A percentile compares a stretch with the other conserved stretches of the same genome.
Conservation (phyloP, 2,797 vertebrate genomes). For the Esox masquinongy region DNA sequence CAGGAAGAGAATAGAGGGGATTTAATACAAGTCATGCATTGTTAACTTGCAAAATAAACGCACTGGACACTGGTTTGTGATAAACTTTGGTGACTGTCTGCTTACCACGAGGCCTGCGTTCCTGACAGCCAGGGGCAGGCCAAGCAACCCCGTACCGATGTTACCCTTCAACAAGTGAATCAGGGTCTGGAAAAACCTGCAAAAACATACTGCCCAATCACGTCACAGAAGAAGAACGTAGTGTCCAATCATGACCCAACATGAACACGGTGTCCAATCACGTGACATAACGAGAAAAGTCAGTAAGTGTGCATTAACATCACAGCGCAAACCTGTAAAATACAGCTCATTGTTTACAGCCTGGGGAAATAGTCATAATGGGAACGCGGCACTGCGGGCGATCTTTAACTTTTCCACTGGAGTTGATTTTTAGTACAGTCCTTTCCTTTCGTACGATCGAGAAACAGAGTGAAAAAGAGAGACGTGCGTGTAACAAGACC, state of each 20-base stretch:
- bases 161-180: slow-evolving; percentile 96
- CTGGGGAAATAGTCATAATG: neutral
- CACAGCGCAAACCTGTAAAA: neutral
- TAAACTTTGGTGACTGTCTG: neutral
- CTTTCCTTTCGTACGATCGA: neutral
- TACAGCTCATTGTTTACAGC: neutral
- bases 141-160: slow-evolving; percentile 92
- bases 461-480: neutral
- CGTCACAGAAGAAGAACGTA: no score
- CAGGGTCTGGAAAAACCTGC: slow-evolving; percentile 90
- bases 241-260: no score
- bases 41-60: neutral
- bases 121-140: slow-evolving; percentile 92
- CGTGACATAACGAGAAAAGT: neutral
- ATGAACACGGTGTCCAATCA: neutral
- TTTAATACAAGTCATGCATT: neutral
- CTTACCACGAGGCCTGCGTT: slow-evolving; percentile 93
- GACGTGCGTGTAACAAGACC: neutral
- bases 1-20: neutral
- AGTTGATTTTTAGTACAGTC: no score
- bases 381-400: neutral
- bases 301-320: no score
- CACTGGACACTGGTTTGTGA: neutral
- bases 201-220: neutral
- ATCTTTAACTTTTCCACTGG: neutral